Conservation (phyloP, 53 echinoderm and acorn worm species). For the Patiria pectinifera region DNA sequence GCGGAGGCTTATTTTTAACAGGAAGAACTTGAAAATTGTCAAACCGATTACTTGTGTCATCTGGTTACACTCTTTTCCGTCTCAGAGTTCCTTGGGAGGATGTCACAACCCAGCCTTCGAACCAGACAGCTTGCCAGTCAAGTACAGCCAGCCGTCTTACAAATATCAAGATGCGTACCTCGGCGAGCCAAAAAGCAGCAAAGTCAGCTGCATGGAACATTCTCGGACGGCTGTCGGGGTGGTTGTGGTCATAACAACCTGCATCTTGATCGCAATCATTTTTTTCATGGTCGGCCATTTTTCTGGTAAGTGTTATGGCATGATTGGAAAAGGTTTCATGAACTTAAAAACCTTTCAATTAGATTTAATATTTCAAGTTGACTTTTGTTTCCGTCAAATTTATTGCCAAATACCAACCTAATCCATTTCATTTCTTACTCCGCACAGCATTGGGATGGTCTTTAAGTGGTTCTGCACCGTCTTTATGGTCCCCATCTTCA, state of each 20-base stretch:
- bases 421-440: background rate
- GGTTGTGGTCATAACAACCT: background rate
- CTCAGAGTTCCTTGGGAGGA: background rate
- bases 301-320: background rate
- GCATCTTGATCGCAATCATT: background rate
- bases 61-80: background rate
- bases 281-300: slow-evolving; percentile 48
- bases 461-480: background rate
- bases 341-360: too few species aligned
- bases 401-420: too few species aligned
- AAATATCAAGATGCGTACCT: background rate
- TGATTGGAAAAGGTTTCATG: too few species aligned
- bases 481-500: background rate
- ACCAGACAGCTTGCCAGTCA: background rate
- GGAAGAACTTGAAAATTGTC: too few species aligned
- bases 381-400: too few species aligned
- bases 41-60: too few species aligned
- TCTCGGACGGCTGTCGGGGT: background rate
- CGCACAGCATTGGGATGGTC: background rate
- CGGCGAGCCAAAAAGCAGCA: background rate
- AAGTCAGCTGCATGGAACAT: background rate
- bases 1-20: too few species aligned
- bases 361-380: too few species aligned
- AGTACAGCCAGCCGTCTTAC: slow-evolving; percentile 20
- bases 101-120: slow-evolving; percentile 26